Conservation (phyloP, 1,140 invertebrate genomes). For the Batillaria attramentaria region DNA sequence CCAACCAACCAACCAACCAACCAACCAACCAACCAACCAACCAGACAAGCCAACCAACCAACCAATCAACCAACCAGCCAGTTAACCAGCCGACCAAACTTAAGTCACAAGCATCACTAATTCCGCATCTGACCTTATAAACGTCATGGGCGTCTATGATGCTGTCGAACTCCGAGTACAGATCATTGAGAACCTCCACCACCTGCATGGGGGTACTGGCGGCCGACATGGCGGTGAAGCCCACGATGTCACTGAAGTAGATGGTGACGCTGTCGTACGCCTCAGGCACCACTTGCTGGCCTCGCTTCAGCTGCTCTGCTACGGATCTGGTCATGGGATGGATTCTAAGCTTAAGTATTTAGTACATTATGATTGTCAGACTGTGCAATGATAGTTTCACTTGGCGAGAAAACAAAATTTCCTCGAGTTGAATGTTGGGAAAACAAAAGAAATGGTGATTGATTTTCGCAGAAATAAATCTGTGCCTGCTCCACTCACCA, state of each 20-base stretch:
- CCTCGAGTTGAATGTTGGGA: no score
- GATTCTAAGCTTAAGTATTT: neutral
- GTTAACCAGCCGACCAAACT: no score
- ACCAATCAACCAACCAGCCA: no score
- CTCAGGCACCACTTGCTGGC: conserved; percentile 89
- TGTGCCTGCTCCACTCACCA: no score
- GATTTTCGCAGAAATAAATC: no score
- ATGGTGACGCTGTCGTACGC: conserved; percentile 90
- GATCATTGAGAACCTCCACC: conserved; percentile 61
- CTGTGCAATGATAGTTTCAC: neutral
- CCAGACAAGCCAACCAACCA: no score
- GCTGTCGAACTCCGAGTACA: conserved; percentile 62
- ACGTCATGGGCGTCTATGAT: conserved; percentile 62
- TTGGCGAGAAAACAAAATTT: no score
- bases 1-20: no score
- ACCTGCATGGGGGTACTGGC: conserved; percentile 56
- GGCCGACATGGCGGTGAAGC: conserved; percentile 76
- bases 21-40: no score
- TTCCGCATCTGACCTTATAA: conserved; percentile 55
- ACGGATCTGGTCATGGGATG: conserved; percentile 75
- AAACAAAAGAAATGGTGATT: no score
- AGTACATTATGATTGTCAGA: neutral
- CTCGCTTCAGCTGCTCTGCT: conserved; percentile 81
- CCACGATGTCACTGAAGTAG: conserved; percentile 94
- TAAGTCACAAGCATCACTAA: no score